A percentile compares a stretch with the other conserved stretches of the same genome.
Conservation (phyloP, 2,797 vertebrate genomes). For the Petrocephalus sullivani region DNA sequence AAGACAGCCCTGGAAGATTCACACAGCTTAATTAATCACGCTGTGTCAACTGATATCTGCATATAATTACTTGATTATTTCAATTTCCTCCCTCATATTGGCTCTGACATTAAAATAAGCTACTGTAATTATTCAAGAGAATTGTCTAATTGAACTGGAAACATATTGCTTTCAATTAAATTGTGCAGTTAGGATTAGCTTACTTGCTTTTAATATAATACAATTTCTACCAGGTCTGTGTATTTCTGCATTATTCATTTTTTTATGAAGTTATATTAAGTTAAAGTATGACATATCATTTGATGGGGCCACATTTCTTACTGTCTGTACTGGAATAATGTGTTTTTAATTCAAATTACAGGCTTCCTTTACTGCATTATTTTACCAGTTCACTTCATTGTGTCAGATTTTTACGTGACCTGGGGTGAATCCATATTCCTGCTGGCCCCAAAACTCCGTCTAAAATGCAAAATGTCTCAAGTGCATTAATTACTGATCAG, state of each 20-base stretch:
- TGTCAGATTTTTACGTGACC: background rate
- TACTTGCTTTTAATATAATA: background rate
- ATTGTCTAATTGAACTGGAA: background rate
- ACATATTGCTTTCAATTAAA: conserved; percentile 17
- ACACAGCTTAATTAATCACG: background rate
- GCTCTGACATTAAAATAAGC: conserved; percentile 2
- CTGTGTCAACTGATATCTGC: conserved; percentile 16
- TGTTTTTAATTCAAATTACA: background rate
- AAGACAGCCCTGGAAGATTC: background rate
- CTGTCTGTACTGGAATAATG: background rate
- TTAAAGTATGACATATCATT: background rate
- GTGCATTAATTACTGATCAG: background rate
- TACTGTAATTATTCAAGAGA: conserved; percentile 10
- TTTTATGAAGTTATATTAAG: background rate
- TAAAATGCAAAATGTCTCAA: background rate
- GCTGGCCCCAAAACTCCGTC: background rate
- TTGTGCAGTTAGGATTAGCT: background rate
- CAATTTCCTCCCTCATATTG: background rate
- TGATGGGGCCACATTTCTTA: background rate
- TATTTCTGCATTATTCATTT: background rate
- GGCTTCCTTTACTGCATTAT: background rate
- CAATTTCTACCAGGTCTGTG: background rate
- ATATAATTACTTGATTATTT: conserved; percentile 19
- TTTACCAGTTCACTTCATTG: background rate
- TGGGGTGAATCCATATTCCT: background rate